A percentile compares a stretch with the other conserved stretches of the same genome.
Evolutionary conservation across 2,113 vertebrate genomes (phyloP).

Genomic region (Ellobius talpinus): DNA sequence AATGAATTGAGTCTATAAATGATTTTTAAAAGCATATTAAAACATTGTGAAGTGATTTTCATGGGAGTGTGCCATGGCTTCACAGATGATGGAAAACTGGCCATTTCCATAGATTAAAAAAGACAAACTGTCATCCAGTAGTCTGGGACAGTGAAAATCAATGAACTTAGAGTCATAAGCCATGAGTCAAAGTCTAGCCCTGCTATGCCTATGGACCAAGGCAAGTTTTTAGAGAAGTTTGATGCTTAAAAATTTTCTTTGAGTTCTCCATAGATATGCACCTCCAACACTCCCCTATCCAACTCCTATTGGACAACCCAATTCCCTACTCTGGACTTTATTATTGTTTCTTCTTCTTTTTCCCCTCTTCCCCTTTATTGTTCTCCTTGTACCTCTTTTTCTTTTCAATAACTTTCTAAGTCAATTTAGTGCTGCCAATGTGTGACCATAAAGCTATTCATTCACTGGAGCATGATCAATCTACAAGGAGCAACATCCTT

Average conservation of each 20-base stretch:
- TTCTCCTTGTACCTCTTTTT: background rate
- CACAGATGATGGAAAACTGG: background rate
- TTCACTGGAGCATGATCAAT: background rate
- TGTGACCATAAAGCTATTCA: background rate
- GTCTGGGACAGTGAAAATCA: background rate
- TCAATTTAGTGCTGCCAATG: background rate
- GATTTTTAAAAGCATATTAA: constrained; percentile 33
- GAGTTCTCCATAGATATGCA: background rate
- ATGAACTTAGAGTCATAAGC: background rate
- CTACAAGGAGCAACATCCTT: background rate
- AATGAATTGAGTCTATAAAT: background rate
- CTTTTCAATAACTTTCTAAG: background rate
- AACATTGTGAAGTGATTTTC: constrained; percentile 38
- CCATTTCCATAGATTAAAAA: background rate
- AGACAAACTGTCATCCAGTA: background rate
- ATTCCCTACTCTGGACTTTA: no score
- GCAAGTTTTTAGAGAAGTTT: background rate
- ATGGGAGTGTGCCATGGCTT: background rate
- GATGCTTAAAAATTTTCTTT: background rate
- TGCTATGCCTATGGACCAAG: background rate
- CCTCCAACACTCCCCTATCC: background rate
- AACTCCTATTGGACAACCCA: background rate
- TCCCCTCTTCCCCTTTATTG: background rate
- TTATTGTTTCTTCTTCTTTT: background rate
- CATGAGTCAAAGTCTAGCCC: background rate